Percentiles rank a stretch among this genome's conserved stretches.
phyloP scores from a whole-genome alignment of 1,140 invertebrate species.

The Portunus trituberculatus region DNA sequence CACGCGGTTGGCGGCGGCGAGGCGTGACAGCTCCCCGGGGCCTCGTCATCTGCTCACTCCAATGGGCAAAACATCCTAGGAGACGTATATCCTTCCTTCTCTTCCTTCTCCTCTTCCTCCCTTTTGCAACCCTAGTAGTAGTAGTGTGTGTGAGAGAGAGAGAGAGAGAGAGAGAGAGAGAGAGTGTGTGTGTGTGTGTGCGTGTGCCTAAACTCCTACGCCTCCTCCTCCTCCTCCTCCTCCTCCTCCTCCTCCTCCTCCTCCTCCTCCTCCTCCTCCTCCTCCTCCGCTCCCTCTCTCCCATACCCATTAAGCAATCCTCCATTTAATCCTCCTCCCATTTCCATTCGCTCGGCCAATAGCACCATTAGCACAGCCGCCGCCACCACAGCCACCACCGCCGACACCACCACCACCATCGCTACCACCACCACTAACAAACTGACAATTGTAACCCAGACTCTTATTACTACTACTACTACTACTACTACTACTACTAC shows the following conservation, averaged over 20 bases:
- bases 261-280: neutral
- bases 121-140: no score
- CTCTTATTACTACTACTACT: neutral
- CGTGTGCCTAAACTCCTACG: neutral
- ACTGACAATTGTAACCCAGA: neutral
- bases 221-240: neutral
- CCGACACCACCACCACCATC: neutral
- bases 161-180: no score
- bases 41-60: neutral
- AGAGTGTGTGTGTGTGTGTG: no score
- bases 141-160: no score
- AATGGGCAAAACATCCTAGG: conserved; percentile 9
- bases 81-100: no score
- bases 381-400: neutral
- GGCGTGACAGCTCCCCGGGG: neutral
- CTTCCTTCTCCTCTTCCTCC: neutral
- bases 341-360: neutral
- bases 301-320: conserved; percentile 1
- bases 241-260: neutral
- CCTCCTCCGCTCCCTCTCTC: neutral
- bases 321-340: neutral
- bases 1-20: neutral
- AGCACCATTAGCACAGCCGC: neutral
- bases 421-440: neutral
- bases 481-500: neutral